Evolutionary conservation across 2,888 invertebrate genomes (phyloP).

Genomic region (Platypus cylindrus): DNA sequence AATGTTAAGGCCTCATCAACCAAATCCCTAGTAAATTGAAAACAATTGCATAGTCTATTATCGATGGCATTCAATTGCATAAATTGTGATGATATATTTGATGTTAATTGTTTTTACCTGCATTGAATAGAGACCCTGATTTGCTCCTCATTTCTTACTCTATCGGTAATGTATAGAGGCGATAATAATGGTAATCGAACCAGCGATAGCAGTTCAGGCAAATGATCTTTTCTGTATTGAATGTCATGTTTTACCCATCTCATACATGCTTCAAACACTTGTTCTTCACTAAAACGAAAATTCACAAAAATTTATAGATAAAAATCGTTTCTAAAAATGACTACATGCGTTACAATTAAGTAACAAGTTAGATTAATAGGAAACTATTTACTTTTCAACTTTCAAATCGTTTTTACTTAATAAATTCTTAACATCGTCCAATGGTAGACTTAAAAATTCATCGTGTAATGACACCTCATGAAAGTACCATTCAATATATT

Average conservation of each 20-base stretch:
- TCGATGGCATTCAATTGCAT: too few species aligned
- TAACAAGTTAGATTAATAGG: neutral
- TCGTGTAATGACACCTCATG: constrained; percentile 61
- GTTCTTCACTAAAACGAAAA: constrained; percentile 48
- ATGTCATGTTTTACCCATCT: constrained; percentile 60
- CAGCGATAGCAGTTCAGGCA: constrained; percentile 59
- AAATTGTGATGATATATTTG: neutral
- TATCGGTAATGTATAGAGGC: constrained; percentile 69
- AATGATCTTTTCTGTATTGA: constrained; percentile 41
- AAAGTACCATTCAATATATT: constrained; percentile 70
- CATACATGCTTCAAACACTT: constrained; percentile 75
- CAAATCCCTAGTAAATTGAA: constrained; percentile 49
- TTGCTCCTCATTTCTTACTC: constrained; percentile 65
- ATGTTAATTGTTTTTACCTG: constrained; percentile 36
- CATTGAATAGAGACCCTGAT: constrained; percentile 67
- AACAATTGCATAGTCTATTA: too few species aligned
- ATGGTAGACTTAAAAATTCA: constrained; percentile 55
- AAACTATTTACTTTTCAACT: constrained; percentile 39
- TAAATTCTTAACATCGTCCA: constrained; percentile 53
- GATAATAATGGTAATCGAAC: constrained; percentile 70
- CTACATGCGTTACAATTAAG: neutral
- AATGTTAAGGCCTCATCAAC: constrained; percentile 81
- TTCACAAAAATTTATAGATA: neutral
- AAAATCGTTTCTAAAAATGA: neutral
- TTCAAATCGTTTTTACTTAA: constrained; percentile 65